Percentiles rank a stretch among this genome's conserved stretches.
phyloP scores from a whole-genome alignment of 2,888 invertebrate species.

The Aromia moschata region DNA sequence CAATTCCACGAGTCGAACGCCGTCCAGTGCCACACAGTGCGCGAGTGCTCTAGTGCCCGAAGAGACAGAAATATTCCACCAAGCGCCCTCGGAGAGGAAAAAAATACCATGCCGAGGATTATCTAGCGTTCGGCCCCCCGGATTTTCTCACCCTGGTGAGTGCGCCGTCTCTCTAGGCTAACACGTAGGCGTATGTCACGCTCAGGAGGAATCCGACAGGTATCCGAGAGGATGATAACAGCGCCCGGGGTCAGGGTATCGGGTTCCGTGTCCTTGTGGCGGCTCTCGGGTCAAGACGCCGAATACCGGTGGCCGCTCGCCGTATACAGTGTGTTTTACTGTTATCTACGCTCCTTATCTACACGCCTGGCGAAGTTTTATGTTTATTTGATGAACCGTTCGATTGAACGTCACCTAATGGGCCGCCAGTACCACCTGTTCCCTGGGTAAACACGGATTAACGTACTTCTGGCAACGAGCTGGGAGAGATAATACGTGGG shows the following conservation, averaged over 20 bases:
- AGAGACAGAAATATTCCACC: too few relatives aligned
- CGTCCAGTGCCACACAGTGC: slow-evolving; percentile 28
- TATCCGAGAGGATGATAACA: background rate
- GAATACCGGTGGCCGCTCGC: slow-evolving; percentile 34
- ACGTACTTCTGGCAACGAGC: too few relatives aligned
- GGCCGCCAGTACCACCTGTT: background rate
- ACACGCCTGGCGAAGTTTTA: slow-evolving; percentile 29
- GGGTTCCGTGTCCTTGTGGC: slow-evolving; percentile 31
- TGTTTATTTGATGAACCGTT: slow-evolving; percentile 36
- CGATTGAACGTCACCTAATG: too few relatives aligned
- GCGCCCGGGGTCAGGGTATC: slow-evolving; percentile 30
- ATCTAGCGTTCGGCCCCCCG: slow-evolving; percentile 16
- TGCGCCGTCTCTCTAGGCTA: too few relatives aligned
- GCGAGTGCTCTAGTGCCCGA: too few relatives aligned
- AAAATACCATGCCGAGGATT: slow-evolving; percentile 33
- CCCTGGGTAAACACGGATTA: background rate
- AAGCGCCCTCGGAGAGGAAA: slow-evolving; percentile 15
- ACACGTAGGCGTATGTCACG: too few relatives aligned
- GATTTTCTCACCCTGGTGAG: slow-evolving; percentile 25
- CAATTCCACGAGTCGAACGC: slow-evolving; percentile 17
- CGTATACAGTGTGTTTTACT: slow-evolving; percentile 30
- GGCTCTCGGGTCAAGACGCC: slow-evolving; percentile 27
- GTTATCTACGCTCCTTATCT: slow-evolving; percentile 41
- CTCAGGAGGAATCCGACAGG: background rate
- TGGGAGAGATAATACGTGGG: too few relatives aligned